A percentile compares a stretch with the other conserved stretches of the same genome.
These are phyloP conservation scores for Hestina assimilis DNA, from an alignment of 1,140 invertebrate species.

Conservation along the genomic window DNA sequence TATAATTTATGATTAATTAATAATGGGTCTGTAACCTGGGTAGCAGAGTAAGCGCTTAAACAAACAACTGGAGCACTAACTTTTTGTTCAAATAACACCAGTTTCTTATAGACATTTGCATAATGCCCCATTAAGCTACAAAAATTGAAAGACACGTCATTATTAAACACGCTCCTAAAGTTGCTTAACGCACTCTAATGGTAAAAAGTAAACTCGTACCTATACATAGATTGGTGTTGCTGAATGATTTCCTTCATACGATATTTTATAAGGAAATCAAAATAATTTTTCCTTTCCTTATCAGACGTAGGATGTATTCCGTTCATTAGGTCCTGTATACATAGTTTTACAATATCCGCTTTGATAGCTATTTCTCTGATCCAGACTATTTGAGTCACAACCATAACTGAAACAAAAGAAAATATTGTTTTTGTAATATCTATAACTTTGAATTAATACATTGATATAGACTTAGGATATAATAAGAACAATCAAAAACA, in stretches of 20 bases:
- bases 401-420: slow-evolving; percentile 53
- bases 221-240: slow-evolving; percentile 46
- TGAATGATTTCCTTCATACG: slow-evolving; percentile 46
- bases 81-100: slow-evolving; percentile 53
- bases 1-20: too few relatives aligned
- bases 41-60: slow-evolving; percentile 49
- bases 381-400: slow-evolving; percentile 59
- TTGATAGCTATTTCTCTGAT: slow-evolving; percentile 52
- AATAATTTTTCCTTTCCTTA: slow-evolving; percentile 27
- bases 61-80: slow-evolving; percentile 47
- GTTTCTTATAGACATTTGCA: slow-evolving; percentile 47
- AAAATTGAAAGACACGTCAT: too few relatives aligned
- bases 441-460: too few relatives aligned
- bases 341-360: slow-evolving; percentile 53
- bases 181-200: too few relatives aligned
- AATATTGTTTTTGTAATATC: too few relatives aligned
- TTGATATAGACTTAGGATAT: too few relatives aligned
- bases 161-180: too few relatives aligned
- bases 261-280: slow-evolving; percentile 34
- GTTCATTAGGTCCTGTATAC: slow-evolving; percentile 48
- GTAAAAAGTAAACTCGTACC: slow-evolving; percentile 1
- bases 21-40: slow-evolving; percentile 47
- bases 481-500: too few relatives aligned
- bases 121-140: slow-evolving; percentile 45
- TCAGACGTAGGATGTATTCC: slow-evolving; percentile 37